phyloP scores from a whole-genome alignment of 2,888 invertebrate species.

The Chymomyza procnemis region DNA sequence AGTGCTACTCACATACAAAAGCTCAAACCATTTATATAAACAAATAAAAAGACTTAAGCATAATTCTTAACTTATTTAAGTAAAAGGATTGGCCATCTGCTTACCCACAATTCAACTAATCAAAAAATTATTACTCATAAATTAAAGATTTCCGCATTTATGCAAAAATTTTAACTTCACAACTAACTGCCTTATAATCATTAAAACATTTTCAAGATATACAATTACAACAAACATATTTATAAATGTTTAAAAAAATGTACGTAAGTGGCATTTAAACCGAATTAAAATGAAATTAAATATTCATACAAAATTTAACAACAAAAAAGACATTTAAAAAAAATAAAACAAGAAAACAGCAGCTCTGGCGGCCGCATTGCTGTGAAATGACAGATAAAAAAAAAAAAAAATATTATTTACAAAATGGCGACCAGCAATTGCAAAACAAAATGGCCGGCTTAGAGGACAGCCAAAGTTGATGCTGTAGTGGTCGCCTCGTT shows the following conservation, averaged over 20 bases:
- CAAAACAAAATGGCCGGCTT: neutral
- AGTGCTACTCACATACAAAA: too few relatives aligned
- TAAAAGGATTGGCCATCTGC: too few relatives aligned
- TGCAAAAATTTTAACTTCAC: neutral
- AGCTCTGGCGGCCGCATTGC: neutral
- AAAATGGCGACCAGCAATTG: neutral
- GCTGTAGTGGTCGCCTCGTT: neutral
- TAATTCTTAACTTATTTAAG: too few relatives aligned
- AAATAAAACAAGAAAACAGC: neutral
- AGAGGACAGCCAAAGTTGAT: neutral
- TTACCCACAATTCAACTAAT: too few relatives aligned
- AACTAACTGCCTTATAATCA: neutral
- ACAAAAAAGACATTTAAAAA: neutral
- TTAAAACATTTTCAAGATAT: neutral
- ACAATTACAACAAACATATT: neutral
- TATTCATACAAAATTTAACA: conserved; percentile 48
- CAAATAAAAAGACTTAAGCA: too few relatives aligned
- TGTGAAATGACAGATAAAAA: neutral
- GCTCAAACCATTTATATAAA: too few relatives aligned
- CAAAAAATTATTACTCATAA: too few relatives aligned
- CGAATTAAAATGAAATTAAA: conserved; percentile 54
- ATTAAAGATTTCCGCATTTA: too few relatives aligned
- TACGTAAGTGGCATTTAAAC: conserved; percentile 36
- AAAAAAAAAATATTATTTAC: neutral
- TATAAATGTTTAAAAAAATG: too few relatives aligned